phyloP scores from a whole-genome alignment of 2,888 invertebrate species.

The Leptinotarsa tumamoca region DNA sequence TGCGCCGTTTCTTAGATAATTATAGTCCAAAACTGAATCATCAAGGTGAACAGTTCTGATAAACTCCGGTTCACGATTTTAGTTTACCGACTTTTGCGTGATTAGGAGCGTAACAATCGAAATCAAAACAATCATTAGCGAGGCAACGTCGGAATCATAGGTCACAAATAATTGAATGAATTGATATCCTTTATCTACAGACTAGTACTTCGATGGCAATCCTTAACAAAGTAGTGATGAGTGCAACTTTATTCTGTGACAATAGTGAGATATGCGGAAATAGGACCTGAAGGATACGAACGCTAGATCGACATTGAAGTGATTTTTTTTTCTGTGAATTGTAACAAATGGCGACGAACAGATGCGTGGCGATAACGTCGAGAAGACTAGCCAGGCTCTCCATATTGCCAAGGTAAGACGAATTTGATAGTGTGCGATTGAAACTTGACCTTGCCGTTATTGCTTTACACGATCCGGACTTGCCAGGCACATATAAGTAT shows the following conservation, averaged over 20 bases:
- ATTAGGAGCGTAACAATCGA: conserved; percentile 6
- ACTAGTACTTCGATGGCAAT: conserved; percentile 28
- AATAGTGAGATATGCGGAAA: conserved; percentile 15
- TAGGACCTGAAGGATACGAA: conserved; percentile 24
- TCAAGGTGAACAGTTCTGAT: background rate
- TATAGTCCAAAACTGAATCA: conserved; percentile 14
- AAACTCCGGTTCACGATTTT: background rate
- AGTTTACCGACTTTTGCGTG: background rate
- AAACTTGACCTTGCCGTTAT: conserved; percentile 40
- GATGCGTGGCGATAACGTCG: conserved; percentile 55
- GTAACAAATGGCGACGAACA: conserved; percentile 52
- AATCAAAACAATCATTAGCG: conserved; percentile 18
- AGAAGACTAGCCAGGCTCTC: conserved; percentile 60
- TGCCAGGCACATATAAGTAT: no score
- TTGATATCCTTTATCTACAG: conserved; percentile 33
- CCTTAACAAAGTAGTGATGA: conserved; percentile 26
- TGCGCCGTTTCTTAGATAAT: conserved; percentile 7
- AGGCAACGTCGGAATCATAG: conserved; percentile 4
- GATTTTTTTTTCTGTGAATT: background rate
- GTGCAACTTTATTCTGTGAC: conserved; percentile 25
- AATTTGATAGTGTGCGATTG: conserved; percentile 5
- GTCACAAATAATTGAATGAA: conserved; percentile 11
- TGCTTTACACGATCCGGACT: conserved; percentile 6
- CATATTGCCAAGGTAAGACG: conserved; percentile 61
- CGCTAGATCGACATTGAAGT: conserved; percentile 4